These are phyloP conservation scores for Nipponacmea schrenckii DNA, from an alignment of 2,888 invertebrate genomes.

Conservation along the genomic window DNA sequence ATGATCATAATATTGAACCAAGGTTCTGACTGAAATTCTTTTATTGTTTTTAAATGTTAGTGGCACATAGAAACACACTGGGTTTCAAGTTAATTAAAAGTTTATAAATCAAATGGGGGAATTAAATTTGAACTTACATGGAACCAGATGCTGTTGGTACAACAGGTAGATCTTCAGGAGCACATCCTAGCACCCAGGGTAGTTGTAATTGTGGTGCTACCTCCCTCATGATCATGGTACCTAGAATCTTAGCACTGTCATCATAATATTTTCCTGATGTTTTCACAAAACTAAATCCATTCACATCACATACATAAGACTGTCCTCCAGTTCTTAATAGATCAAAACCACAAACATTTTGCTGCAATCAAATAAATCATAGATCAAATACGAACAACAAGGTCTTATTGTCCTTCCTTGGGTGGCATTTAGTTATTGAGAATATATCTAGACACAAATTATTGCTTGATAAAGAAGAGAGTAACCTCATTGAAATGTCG, in stretches of 20 bases:
- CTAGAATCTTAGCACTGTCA: slow-evolving; percentile 93
- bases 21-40: no score
- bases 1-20: no score
- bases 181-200: slow-evolving; percentile 82
- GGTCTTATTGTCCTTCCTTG: not conserved
- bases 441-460: not conserved
- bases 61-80: no score
- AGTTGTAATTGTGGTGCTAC: slow-evolving; percentile 95
- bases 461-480: no score
- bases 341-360: slow-evolving; percentile 99
- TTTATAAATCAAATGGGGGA: no score
- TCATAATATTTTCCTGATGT: slow-evolving; percentile 99
- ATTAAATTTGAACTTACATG: slow-evolving; percentile 73
- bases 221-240: slow-evolving; percentile 94
- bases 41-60: no score
- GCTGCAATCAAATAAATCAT: slow-evolving; percentile 68
- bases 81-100: no score
- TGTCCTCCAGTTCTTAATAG: slow-evolving; percentile 95
- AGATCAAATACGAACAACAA: not conserved
- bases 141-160: slow-evolving; percentile 99
- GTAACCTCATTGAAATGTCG: no score
- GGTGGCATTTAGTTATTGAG: not conserved
- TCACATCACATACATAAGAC: slow-evolving; percentile 99
- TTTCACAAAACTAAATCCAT: slow-evolving; percentile 99
- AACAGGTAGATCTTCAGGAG: slow-evolving; percentile 97